Evolutionary conservation across 2,888 invertebrate genomes (phyloP), one percentile per base, ranked within the genome.

Genomic region (Pomacea canaliculata): DNA sequence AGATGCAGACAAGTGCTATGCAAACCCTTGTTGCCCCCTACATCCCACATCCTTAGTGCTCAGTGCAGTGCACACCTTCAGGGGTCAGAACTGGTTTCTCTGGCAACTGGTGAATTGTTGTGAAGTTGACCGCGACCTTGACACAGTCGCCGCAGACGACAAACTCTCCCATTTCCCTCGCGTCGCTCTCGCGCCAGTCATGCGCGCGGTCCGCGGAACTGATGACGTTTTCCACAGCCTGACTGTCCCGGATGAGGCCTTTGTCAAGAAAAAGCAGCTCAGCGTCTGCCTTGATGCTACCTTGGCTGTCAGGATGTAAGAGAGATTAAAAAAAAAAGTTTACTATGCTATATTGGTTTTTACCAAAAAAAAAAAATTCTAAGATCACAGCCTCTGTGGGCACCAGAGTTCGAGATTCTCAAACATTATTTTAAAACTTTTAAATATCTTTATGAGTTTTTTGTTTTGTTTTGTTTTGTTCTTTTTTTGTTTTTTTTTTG

Each of bases 171-270:
- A 78, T 71, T 62, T 76, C 70, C 1, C 76, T 16, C 19, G 76
- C 73, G 56, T 76, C 73, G 10, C 27, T 56, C 23, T 60, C 62
- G 46, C 70, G 46, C 76, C 76, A 71, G 27, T 76, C 68, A 23
- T 65, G 19, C 59, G 76, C 76, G 27, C 70, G 67, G 5, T 76
- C 73, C 48, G 78, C 76, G 37, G 76, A 62, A 49, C 46, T 67
- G 60, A 78, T 78, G 78, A 78, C 78, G 78, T 78, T 71, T n/a
- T 76, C 70, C 49, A 78, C 76, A 63, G 70, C 76, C 51, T 63
- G 27, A 9, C 60, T 56, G 12, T 71, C 66, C 68, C 59, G 37
- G 56, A 78, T 67, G 27, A 71, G 46, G 1, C 76, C 76, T 7
- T 62, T 63, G 63, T 76, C 78, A 19, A 67, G 49, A 67, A 78